Percentiles rank a stretch among this genome's conserved stretches.
phyloP scores from a whole-genome alignment of 2,888 invertebrate genomes.

The Platycnemis pennipes region DNA sequence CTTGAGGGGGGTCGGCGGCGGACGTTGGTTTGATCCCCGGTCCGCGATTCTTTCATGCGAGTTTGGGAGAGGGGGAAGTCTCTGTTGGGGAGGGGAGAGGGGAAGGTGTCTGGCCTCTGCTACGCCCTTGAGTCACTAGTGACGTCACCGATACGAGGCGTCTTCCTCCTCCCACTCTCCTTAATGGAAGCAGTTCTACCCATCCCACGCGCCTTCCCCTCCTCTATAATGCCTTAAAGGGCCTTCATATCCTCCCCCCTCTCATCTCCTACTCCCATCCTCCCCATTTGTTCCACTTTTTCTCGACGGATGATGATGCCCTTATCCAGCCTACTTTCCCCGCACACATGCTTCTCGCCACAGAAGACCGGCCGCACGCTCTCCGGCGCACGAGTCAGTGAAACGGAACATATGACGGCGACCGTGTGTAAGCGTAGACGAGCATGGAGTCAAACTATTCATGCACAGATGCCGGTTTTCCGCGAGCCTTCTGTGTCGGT shows the following conservation, averaged over 20 bases:
- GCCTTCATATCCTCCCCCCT: background rate
- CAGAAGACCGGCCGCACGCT: too few species aligned
- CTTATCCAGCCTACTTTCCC: constrained; percentile 17
- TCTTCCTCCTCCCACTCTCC: background rate
- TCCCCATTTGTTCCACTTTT: constrained; percentile 20
- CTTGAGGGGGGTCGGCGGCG: background rate
- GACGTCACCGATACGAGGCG: constrained; percentile 25
- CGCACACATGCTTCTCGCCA: background rate
- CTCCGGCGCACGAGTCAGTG: too few species aligned
- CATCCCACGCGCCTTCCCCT: background rate
- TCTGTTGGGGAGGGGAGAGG: background rate
- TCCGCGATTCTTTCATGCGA: background rate
- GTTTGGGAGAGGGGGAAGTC: background rate
- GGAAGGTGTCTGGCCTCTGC: background rate
- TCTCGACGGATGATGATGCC: background rate
- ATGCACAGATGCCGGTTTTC: too few species aligned
- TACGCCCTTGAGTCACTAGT: constrained; percentile 45
- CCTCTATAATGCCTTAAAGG: background rate
- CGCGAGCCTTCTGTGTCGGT: too few species aligned
- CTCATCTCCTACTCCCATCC: background rate
- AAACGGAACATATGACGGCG: too few species aligned
- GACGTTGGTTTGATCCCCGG: background rate
- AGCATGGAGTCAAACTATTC: too few species aligned
- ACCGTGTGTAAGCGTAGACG: too few species aligned
- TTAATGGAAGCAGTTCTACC: background rate